Evolutionary conservation across 2,888 invertebrate species (phyloP).

Genomic region (Cordilura impudica): DNA sequence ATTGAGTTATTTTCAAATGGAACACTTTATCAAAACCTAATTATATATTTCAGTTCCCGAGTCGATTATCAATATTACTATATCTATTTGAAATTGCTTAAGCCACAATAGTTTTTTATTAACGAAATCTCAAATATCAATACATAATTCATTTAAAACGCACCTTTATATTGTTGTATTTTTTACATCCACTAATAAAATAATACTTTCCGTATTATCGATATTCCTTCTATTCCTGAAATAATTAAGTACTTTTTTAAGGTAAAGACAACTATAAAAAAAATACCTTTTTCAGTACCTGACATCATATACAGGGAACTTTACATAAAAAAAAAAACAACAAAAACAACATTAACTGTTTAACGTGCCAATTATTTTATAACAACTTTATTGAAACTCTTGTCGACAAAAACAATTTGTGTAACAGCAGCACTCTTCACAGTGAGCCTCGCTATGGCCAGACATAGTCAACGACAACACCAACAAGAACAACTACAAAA

Average conservation of each 20-base stretch:
- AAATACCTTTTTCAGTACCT: constrained; percentile 9
- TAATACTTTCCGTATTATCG: constrained; percentile 30
- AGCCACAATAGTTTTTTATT: not conserved
- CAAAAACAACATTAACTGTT: constrained; percentile 47
- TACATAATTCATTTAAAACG: constrained; percentile 43
- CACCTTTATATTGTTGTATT: not conserved
- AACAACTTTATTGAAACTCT: constrained; percentile 63
- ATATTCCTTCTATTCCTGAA: constrained; percentile 1
- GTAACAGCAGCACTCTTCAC: constrained; percentile 7
- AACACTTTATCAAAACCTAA: constrained; percentile 18
- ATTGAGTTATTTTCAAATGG: constrained; percentile 25
- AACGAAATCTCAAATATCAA: constrained; percentile 35
- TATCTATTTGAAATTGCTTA: not conserved
- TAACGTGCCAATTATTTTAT: constrained; percentile 64
- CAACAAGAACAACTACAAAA: not conserved
- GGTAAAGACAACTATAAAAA: not conserved
- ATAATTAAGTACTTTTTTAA: not conserved
- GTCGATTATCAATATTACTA: not conserved
- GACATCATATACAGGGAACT: not conserved
- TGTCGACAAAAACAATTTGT: constrained; percentile 53
- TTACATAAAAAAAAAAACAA: not conserved
- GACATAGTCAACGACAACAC: not conserved
- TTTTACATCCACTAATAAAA: constrained; percentile 4
- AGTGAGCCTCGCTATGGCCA: constrained; percentile 3
- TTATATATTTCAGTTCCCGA: too few species aligned